A percentile compares a stretch with the other conserved stretches of the same genome.
These are phyloP conservation scores for Trichomalopsis sarcophagae DNA, from an alignment of 1,140 invertebrate genomes.

Conservation along the genomic window DNA sequence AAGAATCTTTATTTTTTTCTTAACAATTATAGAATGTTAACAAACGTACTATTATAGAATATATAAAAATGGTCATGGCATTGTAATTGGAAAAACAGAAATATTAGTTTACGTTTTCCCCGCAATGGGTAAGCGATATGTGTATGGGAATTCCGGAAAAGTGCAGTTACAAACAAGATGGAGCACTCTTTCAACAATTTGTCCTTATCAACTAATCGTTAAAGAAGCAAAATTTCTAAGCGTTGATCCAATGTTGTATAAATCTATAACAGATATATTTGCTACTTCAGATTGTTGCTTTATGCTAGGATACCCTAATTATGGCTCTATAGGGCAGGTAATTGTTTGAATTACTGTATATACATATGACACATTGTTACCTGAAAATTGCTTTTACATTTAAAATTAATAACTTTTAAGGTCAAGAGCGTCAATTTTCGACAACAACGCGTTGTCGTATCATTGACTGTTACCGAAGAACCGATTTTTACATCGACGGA, in stretches of 20 bases:
- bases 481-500: neutral
- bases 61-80: slow-evolving; percentile 80
- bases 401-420: too few relatives aligned
- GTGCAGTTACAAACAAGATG: neutral
- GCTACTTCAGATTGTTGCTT: too few relatives aligned
- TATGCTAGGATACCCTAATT: too few relatives aligned
- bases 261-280: too few relatives aligned
- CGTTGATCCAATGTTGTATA: too few relatives aligned
- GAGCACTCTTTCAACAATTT: neutral
- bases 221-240: too few relatives aligned
- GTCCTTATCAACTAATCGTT: too few relatives aligned
- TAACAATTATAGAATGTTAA: slow-evolving; percentile 49
- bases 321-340: too few relatives aligned
- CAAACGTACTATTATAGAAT: slow-evolving; percentile 71
- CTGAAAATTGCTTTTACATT: too few relatives aligned
- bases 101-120: slow-evolving; percentile 82
- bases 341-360: too few relatives aligned
- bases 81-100: slow-evolving; percentile 83
- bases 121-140: slow-evolving; percentile 81
- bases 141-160: slow-evolving; percentile 64
- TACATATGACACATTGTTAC: too few relatives aligned
- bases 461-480: neutral
- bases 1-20: neutral
- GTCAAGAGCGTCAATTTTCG: too few relatives aligned
- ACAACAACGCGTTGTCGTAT: neutral